These are phyloP conservation scores for Euphysa ruthae DNA, from an alignment of 30 jellyfish, hydroid and myxozoan species.

Conservation along the genomic window DNA sequence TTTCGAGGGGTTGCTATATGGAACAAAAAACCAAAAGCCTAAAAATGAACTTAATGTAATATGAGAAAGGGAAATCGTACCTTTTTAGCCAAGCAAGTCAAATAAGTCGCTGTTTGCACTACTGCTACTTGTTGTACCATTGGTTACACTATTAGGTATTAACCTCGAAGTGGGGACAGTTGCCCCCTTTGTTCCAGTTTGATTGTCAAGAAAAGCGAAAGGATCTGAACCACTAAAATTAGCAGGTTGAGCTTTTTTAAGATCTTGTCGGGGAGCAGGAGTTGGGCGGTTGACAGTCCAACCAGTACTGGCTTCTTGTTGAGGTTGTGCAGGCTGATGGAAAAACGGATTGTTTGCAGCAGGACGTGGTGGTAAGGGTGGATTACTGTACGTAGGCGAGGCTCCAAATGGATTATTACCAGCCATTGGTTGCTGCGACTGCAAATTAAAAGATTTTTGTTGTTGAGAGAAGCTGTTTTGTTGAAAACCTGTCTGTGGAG, in stretches of 20 bases:
- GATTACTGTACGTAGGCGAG: background rate
- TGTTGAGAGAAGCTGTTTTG: background rate
- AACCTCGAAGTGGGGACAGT: background rate
- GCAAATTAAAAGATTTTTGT: background rate
- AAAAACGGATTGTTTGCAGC: background rate
- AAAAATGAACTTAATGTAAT: too few relatives aligned
- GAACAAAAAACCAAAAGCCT: too few relatives aligned
- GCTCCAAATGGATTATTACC: slow-evolving; percentile 10
- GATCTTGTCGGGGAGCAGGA: slow-evolving; percentile 17
- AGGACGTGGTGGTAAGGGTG: background rate
- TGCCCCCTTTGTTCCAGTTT: slow-evolving; percentile 19
- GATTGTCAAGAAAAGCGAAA: slow-evolving; percentile 23
- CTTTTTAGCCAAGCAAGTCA: background rate
- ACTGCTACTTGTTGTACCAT: too few relatives aligned
- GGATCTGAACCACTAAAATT: slow-evolving; percentile 5
- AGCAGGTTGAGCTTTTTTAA: background rate
- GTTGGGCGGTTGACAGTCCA: slow-evolving; percentile 36
- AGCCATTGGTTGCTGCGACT: slow-evolving; percentile 13
- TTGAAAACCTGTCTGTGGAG: slow-evolving; percentile 1
- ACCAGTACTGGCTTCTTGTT: slow-evolving; percentile 8
- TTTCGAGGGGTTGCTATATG: too few relatives aligned
- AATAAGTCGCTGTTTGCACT: background rate
- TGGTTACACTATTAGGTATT: background rate
- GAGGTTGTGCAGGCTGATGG: slow-evolving; percentile 3
- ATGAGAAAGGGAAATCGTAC: too few relatives aligned